Percentiles rank a stretch among this genome's conserved stretches.
phyloP scores from a whole-genome alignment of 2,888 invertebrate genomes.

The Archips xylosteana region DNA sequence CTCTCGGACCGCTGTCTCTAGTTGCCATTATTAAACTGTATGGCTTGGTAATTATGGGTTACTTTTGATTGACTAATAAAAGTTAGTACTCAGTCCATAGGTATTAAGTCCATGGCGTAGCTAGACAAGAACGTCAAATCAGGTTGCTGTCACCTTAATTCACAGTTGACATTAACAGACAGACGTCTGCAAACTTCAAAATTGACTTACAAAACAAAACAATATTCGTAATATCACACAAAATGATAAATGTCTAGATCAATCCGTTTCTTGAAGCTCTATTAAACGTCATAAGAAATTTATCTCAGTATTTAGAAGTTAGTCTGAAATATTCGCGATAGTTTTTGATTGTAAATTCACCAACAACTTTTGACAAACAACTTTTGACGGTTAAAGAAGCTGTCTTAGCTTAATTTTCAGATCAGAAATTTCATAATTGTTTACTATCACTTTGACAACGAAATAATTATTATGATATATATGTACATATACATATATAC shows the following conservation, averaged over 20 bases:
- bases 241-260: neutral
- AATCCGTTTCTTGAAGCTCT: neutral
- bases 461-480: too few species aligned
- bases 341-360: neutral
- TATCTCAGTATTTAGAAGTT: neutral
- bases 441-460: too few species aligned
- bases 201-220: conserved; percentile 13
- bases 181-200: conserved; percentile 20
- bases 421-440: too few species aligned
- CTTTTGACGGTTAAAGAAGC: too few species aligned
- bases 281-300: neutral
- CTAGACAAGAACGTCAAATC: conserved; percentile 3
- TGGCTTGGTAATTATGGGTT: too few species aligned
- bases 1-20: too few species aligned
- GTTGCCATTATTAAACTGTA: too few species aligned
- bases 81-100: too few species aligned
- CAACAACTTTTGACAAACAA: neutral
- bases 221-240: neutral
- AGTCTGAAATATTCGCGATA: neutral
- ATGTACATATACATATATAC: too few species aligned
- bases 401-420: too few species aligned
- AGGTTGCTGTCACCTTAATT: conserved; percentile 15
- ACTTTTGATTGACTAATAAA: too few species aligned
- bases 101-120: too few species aligned
- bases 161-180: neutral